Evolutionary conservation across 2,888 invertebrate genomes (phyloP).

Genomic region (Idaea aversata): DNA sequence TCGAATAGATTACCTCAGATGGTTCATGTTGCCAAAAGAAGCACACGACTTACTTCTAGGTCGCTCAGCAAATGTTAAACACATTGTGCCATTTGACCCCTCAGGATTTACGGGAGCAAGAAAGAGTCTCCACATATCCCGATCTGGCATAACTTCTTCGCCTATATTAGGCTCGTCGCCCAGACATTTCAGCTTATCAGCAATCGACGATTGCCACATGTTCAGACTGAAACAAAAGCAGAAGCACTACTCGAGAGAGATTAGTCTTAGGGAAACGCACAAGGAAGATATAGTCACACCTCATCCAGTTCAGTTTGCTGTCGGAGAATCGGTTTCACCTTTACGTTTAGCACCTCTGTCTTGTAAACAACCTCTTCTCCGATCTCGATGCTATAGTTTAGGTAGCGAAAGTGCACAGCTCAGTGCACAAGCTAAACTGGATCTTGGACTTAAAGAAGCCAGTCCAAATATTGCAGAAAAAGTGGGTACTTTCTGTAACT

Average conservation of each 20-base stretch:
- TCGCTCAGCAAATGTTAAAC: slow-evolving; percentile 87
- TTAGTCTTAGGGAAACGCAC: slow-evolving; percentile 68
- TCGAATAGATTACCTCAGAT: slow-evolving; percentile 85
- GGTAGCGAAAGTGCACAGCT: slow-evolving; percentile 78
- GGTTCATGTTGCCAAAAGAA: slow-evolving; percentile 95
- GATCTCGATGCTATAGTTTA: slow-evolving; percentile 84
- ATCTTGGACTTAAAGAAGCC: slow-evolving; percentile 81
- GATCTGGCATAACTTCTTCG: slow-evolving; percentile 66
- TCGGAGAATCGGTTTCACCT: slow-evolving; percentile 83
- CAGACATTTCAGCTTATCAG: slow-evolving; percentile 85
- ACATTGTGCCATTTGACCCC: slow-evolving; percentile 88
- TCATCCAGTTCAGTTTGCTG: slow-evolving; percentile 83
- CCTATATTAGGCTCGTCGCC: slow-evolving; percentile 79
- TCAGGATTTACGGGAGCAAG: slow-evolving; percentile 78
- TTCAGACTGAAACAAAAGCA: slow-evolving; percentile 70
- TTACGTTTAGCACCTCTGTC: slow-evolving; percentile 52
- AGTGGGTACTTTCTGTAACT: slow-evolving; percentile 81
- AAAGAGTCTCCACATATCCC: slow-evolving; percentile 62
- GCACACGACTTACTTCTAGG: slow-evolving; percentile 88
- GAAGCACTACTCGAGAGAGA: slow-evolving; percentile 67
- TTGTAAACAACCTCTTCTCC: slow-evolving; percentile 50
- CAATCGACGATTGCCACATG: slow-evolving; percentile 81
- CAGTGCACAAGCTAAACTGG: slow-evolving; percentile 83
- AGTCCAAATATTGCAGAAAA: slow-evolving; percentile 66
- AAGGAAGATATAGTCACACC: slow-evolving; percentile 55